Percentiles rank a stretch among this genome's conserved stretches.
Evolutionary conservation across 1,140 invertebrate genomes (phyloP).

Genomic region (Meloidogyne chitwoodi): DNA sequence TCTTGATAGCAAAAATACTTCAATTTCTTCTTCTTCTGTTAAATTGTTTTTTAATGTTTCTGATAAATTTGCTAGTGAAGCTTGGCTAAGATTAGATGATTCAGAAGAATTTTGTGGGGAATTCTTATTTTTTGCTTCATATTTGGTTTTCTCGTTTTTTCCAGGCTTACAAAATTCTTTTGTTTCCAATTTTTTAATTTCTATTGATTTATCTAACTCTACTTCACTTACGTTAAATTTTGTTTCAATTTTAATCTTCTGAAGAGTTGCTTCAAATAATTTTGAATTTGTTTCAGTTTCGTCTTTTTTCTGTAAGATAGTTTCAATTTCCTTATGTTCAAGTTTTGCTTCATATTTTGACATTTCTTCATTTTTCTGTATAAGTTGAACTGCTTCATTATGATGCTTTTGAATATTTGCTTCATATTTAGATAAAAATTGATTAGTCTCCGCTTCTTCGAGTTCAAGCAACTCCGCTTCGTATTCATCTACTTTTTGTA

Average conservation of each 20-base stretch:
- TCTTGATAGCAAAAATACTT: conserved; percentile 1
- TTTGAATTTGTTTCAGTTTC: neutral
- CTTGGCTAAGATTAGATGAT: neutral
- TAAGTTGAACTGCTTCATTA: neutral
- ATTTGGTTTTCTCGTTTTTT: neutral
- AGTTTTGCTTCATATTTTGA: neutral
- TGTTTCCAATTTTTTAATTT: neutral
- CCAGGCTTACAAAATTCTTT: neutral
- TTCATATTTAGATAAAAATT: neutral
- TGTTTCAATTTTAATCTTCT: neutral
- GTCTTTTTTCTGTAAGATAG: neutral
- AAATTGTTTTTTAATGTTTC: neutral
- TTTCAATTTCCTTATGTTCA: neutral
- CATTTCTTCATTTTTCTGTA: neutral
- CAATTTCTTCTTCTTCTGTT: conserved; percentile 4
- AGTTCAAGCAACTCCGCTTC: neutral
- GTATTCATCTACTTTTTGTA: neutral
- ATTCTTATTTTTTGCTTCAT: neutral
- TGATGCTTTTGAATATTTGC: neutral
- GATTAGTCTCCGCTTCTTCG: neutral
- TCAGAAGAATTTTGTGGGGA: neutral
- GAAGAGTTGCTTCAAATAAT: neutral
- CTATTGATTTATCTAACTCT: neutral
- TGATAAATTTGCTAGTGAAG: neutral
- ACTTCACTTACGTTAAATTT: neutral